Evolutionary conservation across 1,140 invertebrate species (phyloP).

Genomic region (Drosophila saltans): DNA sequence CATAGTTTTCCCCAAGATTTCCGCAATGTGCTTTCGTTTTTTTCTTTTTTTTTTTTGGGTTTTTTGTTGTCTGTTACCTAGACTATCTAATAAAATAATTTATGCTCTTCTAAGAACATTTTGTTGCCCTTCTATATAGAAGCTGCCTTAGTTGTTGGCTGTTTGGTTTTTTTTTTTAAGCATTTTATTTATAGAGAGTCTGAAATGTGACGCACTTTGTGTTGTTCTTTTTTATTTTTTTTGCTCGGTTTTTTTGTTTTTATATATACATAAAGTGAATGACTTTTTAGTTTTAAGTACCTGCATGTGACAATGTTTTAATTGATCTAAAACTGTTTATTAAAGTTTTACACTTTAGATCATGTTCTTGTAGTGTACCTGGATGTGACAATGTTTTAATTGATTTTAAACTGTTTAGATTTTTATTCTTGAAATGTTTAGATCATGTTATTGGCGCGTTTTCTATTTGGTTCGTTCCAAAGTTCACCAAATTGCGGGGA

Average conservation of each 20-base stretch:
- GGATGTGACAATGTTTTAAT: neutral
- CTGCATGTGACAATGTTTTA: slow-evolving; percentile 56
- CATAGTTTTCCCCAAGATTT: slow-evolving; percentile 38
- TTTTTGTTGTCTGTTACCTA: neutral
- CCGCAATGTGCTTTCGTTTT: slow-evolving; percentile 28
- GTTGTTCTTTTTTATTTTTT: slow-evolving; percentile 21
- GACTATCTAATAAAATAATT: slow-evolving; percentile 59
- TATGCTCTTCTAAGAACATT: slow-evolving; percentile 57
- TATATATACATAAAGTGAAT: slow-evolving; percentile 34
- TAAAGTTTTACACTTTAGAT: neutral
- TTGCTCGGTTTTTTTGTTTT: slow-evolving; percentile 21
- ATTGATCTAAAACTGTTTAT: slow-evolving; percentile 27
- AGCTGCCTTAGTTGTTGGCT: slow-evolving; percentile 12
- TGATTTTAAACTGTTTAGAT: neutral
- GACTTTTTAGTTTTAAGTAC: slow-evolving; percentile 53
- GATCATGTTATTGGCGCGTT: slow-evolving; percentile 39
- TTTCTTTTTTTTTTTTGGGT: neutral
- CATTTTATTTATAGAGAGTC: slow-evolving; percentile 53
- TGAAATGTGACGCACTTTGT: slow-evolving; percentile 64
- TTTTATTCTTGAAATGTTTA: slow-evolving; percentile 17
- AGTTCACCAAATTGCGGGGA: slow-evolving; percentile 37
- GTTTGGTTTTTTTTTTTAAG: slow-evolving; percentile 38
- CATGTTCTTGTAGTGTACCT: neutral
- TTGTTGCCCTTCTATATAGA: slow-evolving; percentile 45
- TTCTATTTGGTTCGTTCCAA: slow-evolving; percentile 38